Evolutionary conservation across 2,113 vertebrate species (phyloP).

Genomic region (Hiodon tergisus): DNA sequence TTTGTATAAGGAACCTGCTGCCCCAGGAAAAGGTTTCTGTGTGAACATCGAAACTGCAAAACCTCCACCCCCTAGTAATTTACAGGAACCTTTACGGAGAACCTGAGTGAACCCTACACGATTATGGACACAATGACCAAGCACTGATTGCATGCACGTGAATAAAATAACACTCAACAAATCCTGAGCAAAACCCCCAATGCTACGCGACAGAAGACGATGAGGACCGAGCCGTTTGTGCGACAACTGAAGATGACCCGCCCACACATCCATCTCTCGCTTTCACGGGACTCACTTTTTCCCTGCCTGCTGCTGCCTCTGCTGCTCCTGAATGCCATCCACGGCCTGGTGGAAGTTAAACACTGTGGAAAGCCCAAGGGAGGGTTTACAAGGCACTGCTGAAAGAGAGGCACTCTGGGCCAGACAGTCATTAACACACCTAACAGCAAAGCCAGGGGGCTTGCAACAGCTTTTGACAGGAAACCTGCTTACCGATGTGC

Average conservation of each 20-base stretch:
- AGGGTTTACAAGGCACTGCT: neutral
- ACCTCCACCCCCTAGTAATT: too few relatives aligned
- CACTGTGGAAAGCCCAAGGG: constrained; percentile 43
- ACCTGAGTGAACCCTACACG: too few relatives aligned
- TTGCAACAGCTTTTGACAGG: neutral
- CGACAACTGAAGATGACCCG: neutral
- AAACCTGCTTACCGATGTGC: constrained; percentile 59
- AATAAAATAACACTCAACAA: neutral
- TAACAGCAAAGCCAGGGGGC: neutral
- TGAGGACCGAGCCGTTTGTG: neutral
- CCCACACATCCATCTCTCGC: neutral
- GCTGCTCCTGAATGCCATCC: constrained; percentile 70
- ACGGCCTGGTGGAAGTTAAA: constrained; percentile 76
- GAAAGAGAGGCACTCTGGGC: too few relatives aligned
- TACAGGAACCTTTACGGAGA: too few relatives aligned
- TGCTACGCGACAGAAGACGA: neutral
- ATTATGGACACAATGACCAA: neutral
- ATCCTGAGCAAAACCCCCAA: neutral
- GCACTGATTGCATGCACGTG: neutral
- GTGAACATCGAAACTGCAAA: too few relatives aligned
- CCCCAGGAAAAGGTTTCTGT: too few relatives aligned
- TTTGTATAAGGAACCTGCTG: too few relatives aligned
- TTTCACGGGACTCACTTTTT: constrained; percentile 57
- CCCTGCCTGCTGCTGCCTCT: constrained; percentile 67
- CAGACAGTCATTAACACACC: neutral